Evolutionary conservation across 37 sponge, comb jelly and placozoan species (phyloP), one percentile per base, ranked within the genome.

Genomic region (Tethya wilhelma): DNA sequence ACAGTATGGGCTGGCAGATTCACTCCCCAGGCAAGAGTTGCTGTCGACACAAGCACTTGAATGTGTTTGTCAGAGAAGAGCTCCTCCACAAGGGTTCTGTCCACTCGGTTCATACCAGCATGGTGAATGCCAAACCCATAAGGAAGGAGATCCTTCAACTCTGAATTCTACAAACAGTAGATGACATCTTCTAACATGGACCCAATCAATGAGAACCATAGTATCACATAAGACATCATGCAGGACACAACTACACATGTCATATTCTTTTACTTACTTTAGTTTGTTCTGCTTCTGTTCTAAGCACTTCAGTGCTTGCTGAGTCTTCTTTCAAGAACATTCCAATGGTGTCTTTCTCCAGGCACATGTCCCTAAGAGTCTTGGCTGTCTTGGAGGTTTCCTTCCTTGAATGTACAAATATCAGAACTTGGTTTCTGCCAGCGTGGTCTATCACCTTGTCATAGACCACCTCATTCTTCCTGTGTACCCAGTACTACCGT

Each of bases 21-120:
- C 40, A 98, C 99, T 5, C 99, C 99, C 99, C 99, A 98, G 75
- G 99, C 99, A 65, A 98, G 95, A 28, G 99, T 98, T 56, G 99
- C 95, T 12, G 99, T 98, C 67, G 97, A 98, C 19, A 98, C 85
- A 58, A 98, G 80, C 25, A 98, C 95, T 73, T 96, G 99, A 44
- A 98, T 92, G 71, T 96, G 99, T 37, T 87, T 82, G 60, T 96
- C 97, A 4, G 90, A 93, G 92, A 98, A 98, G 74, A 98, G 74
- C 28, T 96, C 97, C 82, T 98, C 99, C 36, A 98, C 97, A 9
- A 98, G 75, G 19, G 97, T 98, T 22, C 99, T 73, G 59, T 98
- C 99, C 30, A 96, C 84, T 42, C 97, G 67, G 40, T 91, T 85
- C 89, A 98, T 94, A 7, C 99, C 99, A 58, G 99, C 99, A 78